Evolutionary conservation across 2,113 vertebrate species (phyloP).

Genomic region (Halichoerus grypus): DNA sequence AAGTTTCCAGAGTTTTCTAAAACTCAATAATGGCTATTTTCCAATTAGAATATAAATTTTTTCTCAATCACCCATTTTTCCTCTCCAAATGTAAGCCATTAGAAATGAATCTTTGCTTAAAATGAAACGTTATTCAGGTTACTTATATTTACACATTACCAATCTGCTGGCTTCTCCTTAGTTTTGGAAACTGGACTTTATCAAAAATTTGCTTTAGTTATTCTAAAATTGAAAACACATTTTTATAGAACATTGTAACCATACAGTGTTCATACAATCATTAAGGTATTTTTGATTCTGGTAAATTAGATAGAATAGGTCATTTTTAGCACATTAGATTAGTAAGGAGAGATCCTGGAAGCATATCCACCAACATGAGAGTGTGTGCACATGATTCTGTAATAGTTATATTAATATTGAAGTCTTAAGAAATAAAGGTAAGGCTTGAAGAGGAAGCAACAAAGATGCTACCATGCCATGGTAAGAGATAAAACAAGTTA

Average conservation of each 20-base stretch:
- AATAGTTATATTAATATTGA: not conserved
- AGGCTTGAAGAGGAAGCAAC: not conserved
- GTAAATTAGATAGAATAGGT: not conserved
- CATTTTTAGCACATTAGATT: not conserved
- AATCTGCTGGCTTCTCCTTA: not conserved
- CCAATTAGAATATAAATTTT: not conserved
- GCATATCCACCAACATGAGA: rapidly evolving
- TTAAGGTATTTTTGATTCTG: not conserved
- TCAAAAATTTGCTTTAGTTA: not conserved
- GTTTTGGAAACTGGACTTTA: not conserved
- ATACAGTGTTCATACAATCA: not conserved
- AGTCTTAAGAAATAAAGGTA: not conserved
- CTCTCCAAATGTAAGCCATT: not conserved
- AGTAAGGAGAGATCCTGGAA: not conserved
- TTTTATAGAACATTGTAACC: not conserved
- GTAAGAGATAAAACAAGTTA: not conserved
- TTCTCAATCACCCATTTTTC: not conserved
- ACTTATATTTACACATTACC: not conserved
- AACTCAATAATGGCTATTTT: constrained; percentile 8
- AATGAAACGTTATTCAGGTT: constrained; percentile 12
- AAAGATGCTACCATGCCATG: not conserved
- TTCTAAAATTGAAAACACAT: not conserved
- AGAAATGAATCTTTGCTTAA: constrained; percentile 2
- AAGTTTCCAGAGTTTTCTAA: not conserved
- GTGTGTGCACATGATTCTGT: rapidly evolving